Evolutionary conservation across 2,113 vertebrate species (phyloP).

Genomic region (Chascanopsetta lugubris): DNA sequence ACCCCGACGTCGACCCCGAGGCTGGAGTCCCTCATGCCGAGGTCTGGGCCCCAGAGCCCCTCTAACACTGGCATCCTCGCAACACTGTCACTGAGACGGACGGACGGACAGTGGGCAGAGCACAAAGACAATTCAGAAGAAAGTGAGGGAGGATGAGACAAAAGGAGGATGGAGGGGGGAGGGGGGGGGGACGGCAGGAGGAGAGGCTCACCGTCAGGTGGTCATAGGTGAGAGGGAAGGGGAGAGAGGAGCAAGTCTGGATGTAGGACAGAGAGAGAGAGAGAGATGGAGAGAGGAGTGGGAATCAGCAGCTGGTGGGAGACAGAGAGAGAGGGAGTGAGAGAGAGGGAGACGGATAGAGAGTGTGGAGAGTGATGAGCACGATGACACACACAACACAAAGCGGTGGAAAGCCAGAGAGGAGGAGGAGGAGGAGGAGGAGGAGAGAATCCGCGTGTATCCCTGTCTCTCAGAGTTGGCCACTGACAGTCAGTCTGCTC

Average conservation of each 20-base stretch:
- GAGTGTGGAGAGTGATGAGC: background rate
- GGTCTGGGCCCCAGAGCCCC: slow-evolving; percentile 59
- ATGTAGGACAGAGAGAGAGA: slow-evolving; percentile 33
- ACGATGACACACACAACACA: background rate
- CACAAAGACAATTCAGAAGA: background rate
- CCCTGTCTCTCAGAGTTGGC: slow-evolving; percentile 22
- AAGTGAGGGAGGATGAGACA: background rate
- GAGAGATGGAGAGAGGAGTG: background rate
- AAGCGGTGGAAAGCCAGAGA: slow-evolving; percentile 1
- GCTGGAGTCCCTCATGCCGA: slow-evolving; percentile 49
- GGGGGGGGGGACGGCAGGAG: slow-evolving; percentile 1
- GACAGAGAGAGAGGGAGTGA: background rate
- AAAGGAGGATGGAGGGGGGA: background rate
- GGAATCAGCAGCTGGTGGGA: background rate
- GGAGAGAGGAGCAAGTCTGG: slow-evolving; percentile 8
- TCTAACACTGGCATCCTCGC: slow-evolving; percentile 65
- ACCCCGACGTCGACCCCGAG: slow-evolving; percentile 57
- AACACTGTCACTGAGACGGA: background rate
- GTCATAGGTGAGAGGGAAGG: slow-evolving; percentile 32
- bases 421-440: background rate
- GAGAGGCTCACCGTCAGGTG: slow-evolving; percentile 37
- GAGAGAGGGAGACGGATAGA: slow-evolving; percentile 7
- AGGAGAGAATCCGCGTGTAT: slow-evolving; percentile 21
- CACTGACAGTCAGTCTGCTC: slow-evolving; percentile 48
- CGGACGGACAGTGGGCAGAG: background rate